Evolutionary conservation across 1,140 invertebrate genomes (phyloP), one percentile per base, ranked within the genome.

Genomic region (Nebria ingens): DNA sequence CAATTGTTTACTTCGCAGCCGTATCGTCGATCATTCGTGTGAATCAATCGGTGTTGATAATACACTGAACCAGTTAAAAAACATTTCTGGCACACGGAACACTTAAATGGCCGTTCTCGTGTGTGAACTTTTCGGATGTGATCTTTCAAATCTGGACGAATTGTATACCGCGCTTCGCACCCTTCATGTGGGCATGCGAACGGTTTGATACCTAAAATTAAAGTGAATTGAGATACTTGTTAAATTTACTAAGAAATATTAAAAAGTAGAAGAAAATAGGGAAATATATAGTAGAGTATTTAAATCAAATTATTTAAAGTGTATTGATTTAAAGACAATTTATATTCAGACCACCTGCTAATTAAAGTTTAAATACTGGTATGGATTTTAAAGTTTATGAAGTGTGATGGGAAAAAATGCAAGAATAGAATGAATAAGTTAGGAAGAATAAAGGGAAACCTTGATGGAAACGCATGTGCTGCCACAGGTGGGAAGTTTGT

Each of bases 21-120:
- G 65, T 87, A 88, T 19, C 87, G 82, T 45, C 86, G 70, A 68
- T 93, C 90, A 0, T 90, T 87, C 0, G 85, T 87, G 65, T 91
- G 87, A 38, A 86, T 87, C 1, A 86, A 71, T 60, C 85, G 75
- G 70, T 89, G 80, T 59, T 86, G 84, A 54, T 85, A 83, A 51
- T 83, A 81, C 13, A 85, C 83, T 2, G 83, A 84, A 0, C 83
- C 84, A 2, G 84, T 85, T 0, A 85, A 75, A 60, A 88, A 89
- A 15, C 79, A 79, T 64, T 87, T 87, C 22, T 79, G 78, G 62
- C 85, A 88, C 4, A 84, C 75, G 20, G 76, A 71, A 54, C 85
- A 87, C 53, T 82, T 79, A 64, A 85, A 87, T 2, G 85, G 85
- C 2, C 84, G 74, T 56, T 87, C 81, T 2, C 84, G 81, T 1